A percentile compares a stretch with the other conserved stretches of the same genome.
Evolutionary conservation across 1,140 invertebrate genomes (phyloP).

Genomic region (Zeugodacus cucurbitae): DNA sequence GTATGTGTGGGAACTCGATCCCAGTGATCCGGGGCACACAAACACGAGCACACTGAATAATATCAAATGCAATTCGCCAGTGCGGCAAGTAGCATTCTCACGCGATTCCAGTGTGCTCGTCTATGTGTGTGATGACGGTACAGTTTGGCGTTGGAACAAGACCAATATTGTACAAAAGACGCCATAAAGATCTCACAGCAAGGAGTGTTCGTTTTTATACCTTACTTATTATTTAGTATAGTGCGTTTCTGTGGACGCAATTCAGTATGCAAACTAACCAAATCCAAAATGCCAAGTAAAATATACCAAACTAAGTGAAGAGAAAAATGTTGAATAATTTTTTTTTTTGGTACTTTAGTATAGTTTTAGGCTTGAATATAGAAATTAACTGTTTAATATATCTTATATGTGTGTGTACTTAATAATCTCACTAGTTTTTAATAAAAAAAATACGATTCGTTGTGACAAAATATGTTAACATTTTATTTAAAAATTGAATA

Average conservation of each 20-base stretch:
- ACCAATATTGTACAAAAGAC: slow-evolving; percentile 42
- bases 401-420: no score
- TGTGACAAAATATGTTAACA: no score
- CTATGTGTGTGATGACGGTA: slow-evolving; percentile 83
- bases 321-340: neutral
- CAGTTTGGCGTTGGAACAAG: slow-evolving; percentile 93
- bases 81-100: slow-evolving; percentile 90
- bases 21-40: slow-evolving; percentile 80
- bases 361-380: no score
- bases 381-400: neutral
- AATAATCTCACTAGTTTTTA: no score
- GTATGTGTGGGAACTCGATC: slow-evolving; percentile 95
- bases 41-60: slow-evolving; percentile 84
- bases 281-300: neutral
- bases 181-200: neutral
- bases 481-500: no score
- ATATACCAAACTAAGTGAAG: neutral
- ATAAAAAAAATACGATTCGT: no score
- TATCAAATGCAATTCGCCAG: slow-evolving; percentile 84
- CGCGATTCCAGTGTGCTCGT: slow-evolving; percentile 84
- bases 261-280: slow-evolving; percentile 4
- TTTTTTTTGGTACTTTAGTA: neutral
- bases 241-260: neutral
- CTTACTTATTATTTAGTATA: neutral
- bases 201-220: neutral